A percentile compares a stretch with the other conserved stretches of the same genome.
Conservation (phyloP, 1,140 invertebrate species). For the Drosophila parvula region DNA sequence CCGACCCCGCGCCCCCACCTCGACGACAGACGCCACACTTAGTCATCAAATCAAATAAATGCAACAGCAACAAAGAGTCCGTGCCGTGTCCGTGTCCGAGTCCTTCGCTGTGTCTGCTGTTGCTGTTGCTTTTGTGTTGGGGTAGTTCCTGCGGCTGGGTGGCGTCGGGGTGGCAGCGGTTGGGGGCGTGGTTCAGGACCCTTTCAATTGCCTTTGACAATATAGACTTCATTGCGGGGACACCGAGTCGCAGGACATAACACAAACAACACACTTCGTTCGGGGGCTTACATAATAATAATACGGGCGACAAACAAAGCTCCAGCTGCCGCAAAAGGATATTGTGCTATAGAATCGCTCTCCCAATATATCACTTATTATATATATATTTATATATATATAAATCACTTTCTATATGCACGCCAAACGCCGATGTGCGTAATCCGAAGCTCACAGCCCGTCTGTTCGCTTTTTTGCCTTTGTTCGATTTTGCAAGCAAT, state of each 20-base stretch:
- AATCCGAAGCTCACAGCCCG: constrained; percentile 7
- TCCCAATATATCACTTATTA: not conserved
- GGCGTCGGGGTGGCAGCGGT: not conserved
- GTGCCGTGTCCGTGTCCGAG: constrained; percentile 14
- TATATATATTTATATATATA: constrained; percentile 3
- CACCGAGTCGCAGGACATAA: constrained; percentile 15
- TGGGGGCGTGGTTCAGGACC: constrained; percentile 13
- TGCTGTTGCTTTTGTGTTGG: constrained; percentile 20
- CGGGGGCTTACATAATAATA: constrained; percentile 57
- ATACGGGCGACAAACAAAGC: constrained; percentile 46
- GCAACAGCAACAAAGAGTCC: constrained; percentile 47
- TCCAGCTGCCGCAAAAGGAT: constrained; percentile 20
- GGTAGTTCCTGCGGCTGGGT: constrained; percentile 17
- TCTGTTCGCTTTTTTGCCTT: constrained; percentile 4
- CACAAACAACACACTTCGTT: constrained; percentile 8
- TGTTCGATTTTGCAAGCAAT: constrained; percentile 15
- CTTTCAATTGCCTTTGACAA: constrained; percentile 59
- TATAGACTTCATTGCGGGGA: constrained; percentile 64
- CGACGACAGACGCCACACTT: constrained; percentile 26
- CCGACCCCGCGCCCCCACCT: not conserved
- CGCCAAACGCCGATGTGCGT: constrained; percentile 17
- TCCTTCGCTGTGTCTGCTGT: constrained; percentile 7
- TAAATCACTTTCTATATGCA: not conserved
- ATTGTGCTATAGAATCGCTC: constrained; percentile 12
- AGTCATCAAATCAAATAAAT: constrained; percentile 58